Base-by-base conservation (phyloP, 2,888 invertebrate species). In the Andrena praecox region DNA sequence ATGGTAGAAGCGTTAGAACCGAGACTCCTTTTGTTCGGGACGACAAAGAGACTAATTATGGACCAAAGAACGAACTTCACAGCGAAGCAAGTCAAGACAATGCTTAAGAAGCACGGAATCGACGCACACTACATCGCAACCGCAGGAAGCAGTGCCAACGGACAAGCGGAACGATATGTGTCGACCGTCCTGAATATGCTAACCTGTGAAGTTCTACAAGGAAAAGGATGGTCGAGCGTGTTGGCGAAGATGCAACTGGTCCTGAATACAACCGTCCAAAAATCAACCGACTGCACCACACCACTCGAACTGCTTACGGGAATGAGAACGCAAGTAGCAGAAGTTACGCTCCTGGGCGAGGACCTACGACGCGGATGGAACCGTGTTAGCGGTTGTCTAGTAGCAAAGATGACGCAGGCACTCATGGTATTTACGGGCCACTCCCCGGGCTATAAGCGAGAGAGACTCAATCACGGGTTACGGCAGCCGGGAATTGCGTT, bases 191-290 rank as follows among this genome's bases (percentile, higher is more conserved):
- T 60, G 31, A 60, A 60, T 1, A 16, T 60, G 60, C 60, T 60
- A 0, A 60, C 31, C 1, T 31, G 33, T 27, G 33, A 62, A 33
- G 31, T 31, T 2, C 6, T 62, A 33, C 33, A 33, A 33, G 33
- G 62, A 3, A 62, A 33, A 62, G 62, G n/a, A 62, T 31, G 31
- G 62, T 62, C 31, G n/a, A 62, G 33, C 33, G 20, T 62, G 3
- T n/a, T 62, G 8, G 16, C n/a, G 0, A 62, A 16, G 31, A 29
- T 33, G 7, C 20, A 16, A 3, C 60, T 62, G 8, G 31, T 29
- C 0, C 5, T 33, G 4, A 62, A 62, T 8, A 62, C n/a, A 1
- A 62, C 35, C 3, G 35, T 35, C 0, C 10, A 12, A 24, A 24
- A 29, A 24, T 60, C 60, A 12, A 16, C 60, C 2, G 16, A 16